These are phyloP conservation scores for Xanthostigma xanthostigma DNA, from an alignment of 2,888 invertebrate species.

Conservation along the genomic window DNA sequence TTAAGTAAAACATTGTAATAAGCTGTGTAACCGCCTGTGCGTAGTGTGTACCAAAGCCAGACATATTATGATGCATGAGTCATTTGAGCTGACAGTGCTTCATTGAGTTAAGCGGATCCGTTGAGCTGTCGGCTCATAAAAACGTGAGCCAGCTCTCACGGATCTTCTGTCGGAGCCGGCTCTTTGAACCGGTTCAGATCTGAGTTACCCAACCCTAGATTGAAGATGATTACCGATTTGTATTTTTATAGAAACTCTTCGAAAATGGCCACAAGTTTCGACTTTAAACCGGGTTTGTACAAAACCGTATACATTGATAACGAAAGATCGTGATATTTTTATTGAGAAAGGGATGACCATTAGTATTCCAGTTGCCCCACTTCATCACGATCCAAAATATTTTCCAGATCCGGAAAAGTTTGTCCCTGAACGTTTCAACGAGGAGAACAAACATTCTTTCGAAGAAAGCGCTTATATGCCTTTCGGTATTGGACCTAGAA, in stretches of 20 bases:
- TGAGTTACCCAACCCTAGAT: too few relatives aligned
- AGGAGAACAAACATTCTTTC: conserved; percentile 30
- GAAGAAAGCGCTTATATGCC: conserved; percentile 32
- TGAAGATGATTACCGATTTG: too few relatives aligned
- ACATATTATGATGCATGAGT: too few relatives aligned
- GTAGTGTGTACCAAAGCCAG: too few relatives aligned
- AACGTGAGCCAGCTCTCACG: too few relatives aligned
- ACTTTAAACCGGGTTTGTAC: conserved; percentile 34
- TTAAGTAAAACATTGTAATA: too few relatives aligned
- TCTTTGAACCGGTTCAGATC: too few relatives aligned
- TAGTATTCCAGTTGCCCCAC: conserved; percentile 22
- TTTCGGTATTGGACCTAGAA: conserved; percentile 28
- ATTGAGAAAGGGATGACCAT: conserved; percentile 21
- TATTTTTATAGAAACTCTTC: conserved; percentile 28
- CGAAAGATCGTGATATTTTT: conserved; percentile 13
- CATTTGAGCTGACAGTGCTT: too few relatives aligned
- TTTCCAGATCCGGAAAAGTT: conserved; percentile 35
- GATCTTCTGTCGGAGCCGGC: too few relatives aligned
- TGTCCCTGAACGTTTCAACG: conserved; percentile 34
- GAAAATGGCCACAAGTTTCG: conserved; percentile 33
- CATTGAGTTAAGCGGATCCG: too few relatives aligned
- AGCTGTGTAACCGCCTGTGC: too few relatives aligned
- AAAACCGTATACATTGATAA: conserved; percentile 29
- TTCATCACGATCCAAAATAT: conserved; percentile 29
- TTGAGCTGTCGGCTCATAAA: too few relatives aligned